Evolutionary conservation across 23 tunicate genomes (phyloP).

Genomic region (Botrylloides violaceus): DNA sequence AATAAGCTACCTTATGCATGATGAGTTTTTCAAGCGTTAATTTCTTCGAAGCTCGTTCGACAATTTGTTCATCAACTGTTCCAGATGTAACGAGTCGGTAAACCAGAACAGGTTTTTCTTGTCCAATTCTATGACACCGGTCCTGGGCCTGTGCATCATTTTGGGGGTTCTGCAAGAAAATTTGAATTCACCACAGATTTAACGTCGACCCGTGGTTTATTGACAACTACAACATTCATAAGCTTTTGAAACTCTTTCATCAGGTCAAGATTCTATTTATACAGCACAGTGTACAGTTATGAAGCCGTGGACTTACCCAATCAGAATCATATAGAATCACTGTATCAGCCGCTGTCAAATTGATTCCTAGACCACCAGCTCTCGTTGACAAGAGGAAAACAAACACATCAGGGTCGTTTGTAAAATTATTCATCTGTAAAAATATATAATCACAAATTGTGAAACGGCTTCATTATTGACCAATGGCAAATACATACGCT

Average conservation of each 20-base stretch:
- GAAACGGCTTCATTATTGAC: too few species aligned
- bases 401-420: conserved; percentile 45
- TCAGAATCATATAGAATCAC: conserved; percentile 87
- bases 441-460: too few species aligned
- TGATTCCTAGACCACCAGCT: conserved; percentile 90
- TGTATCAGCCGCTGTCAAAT: conserved; percentile 83
- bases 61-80: conserved; percentile 76
- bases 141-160: conserved; percentile 88
- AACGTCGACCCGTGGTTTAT: too few species aligned
- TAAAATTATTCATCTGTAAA: conserved; percentile 59
- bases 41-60: conserved; percentile 72
- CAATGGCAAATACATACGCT: conserved; percentile 50
- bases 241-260: too few species aligned
- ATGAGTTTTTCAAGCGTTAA: conserved; percentile 60
- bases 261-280: too few species aligned
- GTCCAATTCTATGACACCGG: conserved; percentile 89
- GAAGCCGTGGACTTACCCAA: conserved; percentile 70
- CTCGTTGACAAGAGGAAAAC: conserved; percentile 83
- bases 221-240: too few species aligned
- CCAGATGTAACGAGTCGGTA: conserved; percentile 66
- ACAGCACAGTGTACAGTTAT: too few species aligned
- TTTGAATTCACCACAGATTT: too few species aligned
- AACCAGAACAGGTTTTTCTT: conserved; percentile 62
- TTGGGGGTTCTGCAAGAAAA: conserved; percentile 71
- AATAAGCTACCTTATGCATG: conserved; percentile 89